These are phyloP conservation scores for Onychostruthus taczanowskii DNA, from an alignment of 2,113 vertebrate species.

Conservation along the genomic window DNA sequence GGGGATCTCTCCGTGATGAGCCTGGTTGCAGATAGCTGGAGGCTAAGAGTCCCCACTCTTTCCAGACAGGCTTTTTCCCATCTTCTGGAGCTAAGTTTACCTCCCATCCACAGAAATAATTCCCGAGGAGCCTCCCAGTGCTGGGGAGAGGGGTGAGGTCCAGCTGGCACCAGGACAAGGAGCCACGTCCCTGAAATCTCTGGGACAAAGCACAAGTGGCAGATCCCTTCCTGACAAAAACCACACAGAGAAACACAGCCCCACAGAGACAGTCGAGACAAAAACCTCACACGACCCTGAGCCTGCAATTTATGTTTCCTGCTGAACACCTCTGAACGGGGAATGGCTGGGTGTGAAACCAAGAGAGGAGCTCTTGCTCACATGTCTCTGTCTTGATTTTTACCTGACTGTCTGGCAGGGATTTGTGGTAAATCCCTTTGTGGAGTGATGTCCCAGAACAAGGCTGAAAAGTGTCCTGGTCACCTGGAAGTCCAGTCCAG, in stretches of 20 bases:
- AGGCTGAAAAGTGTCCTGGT: background rate
- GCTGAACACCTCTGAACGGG: background rate
- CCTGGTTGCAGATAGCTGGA: background rate
- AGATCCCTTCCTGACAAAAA: background rate
- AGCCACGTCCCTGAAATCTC: background rate
- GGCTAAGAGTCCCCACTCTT: slow-evolving; percentile 13
- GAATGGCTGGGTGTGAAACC: background rate
- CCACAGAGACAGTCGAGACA: background rate
- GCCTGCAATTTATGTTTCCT: background rate
- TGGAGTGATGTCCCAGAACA: background rate
- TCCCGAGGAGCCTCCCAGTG: background rate
- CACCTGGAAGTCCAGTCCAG: background rate
- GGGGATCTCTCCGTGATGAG: slow-evolving; percentile 20
- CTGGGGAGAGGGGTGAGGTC: background rate
- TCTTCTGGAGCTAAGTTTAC: slow-evolving; percentile 9
- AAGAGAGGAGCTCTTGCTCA: background rate
- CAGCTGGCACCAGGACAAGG: background rate
- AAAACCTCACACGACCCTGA: background rate
- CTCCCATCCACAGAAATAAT: background rate
- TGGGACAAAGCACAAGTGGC: background rate
- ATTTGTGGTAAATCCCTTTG: background rate
- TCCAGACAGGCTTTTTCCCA: background rate
- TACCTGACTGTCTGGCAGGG: rapidly evolving
- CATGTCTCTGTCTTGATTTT: background rate
- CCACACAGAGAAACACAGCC: rapidly evolving